Evolutionary conservation across 2,113 vertebrate species (phyloP).

Genomic region (Cyphomyrus discorhynchus): DNA sequence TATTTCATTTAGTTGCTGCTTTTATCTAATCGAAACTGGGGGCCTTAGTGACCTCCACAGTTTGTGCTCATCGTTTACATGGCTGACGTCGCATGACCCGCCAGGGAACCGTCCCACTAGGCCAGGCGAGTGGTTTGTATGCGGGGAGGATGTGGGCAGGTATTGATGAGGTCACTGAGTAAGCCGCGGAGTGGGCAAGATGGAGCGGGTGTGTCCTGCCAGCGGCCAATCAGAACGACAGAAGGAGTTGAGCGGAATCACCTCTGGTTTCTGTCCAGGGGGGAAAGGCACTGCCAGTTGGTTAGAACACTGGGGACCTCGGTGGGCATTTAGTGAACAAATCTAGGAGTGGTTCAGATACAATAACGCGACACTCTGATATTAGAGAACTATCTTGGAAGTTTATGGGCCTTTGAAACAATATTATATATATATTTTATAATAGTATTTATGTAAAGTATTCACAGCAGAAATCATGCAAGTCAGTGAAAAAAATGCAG

Average conservation of each 20-base stretch:
- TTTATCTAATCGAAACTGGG: not conserved
- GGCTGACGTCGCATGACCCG: not conserved
- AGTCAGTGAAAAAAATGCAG: no score
- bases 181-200: not conserved
- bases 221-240: not conserved
- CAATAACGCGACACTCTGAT: not conserved
- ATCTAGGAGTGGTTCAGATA: slow-evolving; percentile 22
- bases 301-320: not conserved
- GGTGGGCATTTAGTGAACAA: not conserved
- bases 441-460: slow-evolving; percentile 18
- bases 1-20: slow-evolving; percentile 24
- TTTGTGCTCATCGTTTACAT: not conserved
- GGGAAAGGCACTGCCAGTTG: not conserved
- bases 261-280: not conserved
- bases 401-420: slow-evolving; percentile 21
- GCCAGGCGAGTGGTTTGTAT: not conserved
- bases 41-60: not conserved
- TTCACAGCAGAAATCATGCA: not conserved
- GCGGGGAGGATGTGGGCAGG: not conserved
- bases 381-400: slow-evolving; percentile 22
- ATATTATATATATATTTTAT: not conserved
- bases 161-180: no score
- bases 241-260: not conserved
- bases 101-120: not conserved
- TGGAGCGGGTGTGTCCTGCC: not conserved